These are phyloP conservation scores for Melinaea menophilus DNA, from an alignment of 2,888 invertebrate species.

Conservation along the genomic window DNA sequence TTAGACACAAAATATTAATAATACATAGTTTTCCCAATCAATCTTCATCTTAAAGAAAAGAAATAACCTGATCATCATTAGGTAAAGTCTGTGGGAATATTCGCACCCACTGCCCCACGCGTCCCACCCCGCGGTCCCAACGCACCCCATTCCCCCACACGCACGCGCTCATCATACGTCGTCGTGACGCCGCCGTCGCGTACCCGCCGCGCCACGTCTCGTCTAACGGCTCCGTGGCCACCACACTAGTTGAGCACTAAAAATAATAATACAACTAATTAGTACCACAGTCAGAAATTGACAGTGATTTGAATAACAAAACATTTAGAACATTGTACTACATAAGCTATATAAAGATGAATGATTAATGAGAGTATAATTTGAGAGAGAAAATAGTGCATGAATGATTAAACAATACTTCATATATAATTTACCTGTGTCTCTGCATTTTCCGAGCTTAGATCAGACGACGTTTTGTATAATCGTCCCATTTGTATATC, in stretches of 20 bases:
- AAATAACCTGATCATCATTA: conserved; percentile 52
- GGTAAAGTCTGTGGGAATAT: conserved; percentile 81
- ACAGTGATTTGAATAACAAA: no score
- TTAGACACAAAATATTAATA: background rate
- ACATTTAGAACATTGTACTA: no score
- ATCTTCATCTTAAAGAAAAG: background rate
- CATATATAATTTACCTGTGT: conserved; percentile 44
- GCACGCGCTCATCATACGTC: conserved; percentile 59
- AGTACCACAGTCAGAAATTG: no score
- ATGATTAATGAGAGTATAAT: background rate
- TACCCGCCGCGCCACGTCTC: conserved; percentile 69
- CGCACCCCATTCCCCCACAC: conserved; percentile 85
- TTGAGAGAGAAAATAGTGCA: background rate
- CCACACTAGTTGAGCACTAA: conserved; percentile 49
- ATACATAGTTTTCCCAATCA: background rate
- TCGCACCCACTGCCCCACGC: conserved; percentile 87
- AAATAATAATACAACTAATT: conserved; percentile 14
- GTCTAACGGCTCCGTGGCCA: conserved; percentile 51
- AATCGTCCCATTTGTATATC: conserved; percentile 42
- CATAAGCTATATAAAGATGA: background rate
- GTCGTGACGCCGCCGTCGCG: conserved; percentile 63
- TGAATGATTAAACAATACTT: background rate
- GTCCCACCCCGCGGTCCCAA: conserved; percentile 80
- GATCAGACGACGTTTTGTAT: conserved; percentile 44
- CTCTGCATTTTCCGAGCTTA: conserved; percentile 46